Evolutionary conservation across 2,888 invertebrate species (phyloP).

Genomic region (Amblyteles armatorius): DNA sequence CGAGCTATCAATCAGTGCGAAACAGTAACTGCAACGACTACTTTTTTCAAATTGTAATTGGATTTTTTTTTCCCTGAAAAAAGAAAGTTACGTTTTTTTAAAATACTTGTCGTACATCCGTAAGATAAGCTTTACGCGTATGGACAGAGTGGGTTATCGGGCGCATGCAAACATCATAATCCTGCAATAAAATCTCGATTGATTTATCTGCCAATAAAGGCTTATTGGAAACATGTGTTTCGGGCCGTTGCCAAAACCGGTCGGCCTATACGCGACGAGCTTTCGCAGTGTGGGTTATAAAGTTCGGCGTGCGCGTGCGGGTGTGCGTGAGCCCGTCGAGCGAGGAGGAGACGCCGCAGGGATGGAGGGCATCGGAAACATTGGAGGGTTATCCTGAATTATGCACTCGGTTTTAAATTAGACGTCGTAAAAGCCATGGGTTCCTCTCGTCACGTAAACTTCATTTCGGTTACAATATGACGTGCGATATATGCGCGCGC

Average conservation of each 20-base stretch:
- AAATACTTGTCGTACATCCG: not conserved
- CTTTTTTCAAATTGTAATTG: not conserved
- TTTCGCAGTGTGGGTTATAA: conserved; percentile 26
- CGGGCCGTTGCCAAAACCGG: conserved; percentile 80
- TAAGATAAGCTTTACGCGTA: not conserved
- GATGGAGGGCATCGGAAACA: conserved; percentile 54
- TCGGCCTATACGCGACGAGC: conserved; percentile 63
- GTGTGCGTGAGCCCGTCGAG: conserved; percentile 20
- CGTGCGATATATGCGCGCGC: not conserved
- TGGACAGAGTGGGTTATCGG: conserved; percentile 36
- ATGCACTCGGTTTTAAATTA: conserved; percentile 80
- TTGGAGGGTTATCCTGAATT: conserved; percentile 73
- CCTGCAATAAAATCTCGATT: conserved; percentile 78
- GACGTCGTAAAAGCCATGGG: conserved; percentile 73
- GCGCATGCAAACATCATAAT: conserved; percentile 79
- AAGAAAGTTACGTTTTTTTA: not conserved
- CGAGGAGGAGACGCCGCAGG: conserved; percentile 32
- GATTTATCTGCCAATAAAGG: conserved; percentile 82
- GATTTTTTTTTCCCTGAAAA: not conserved
- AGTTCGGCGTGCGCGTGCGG: not conserved
- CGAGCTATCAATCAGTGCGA: not conserved
- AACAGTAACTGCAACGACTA: not conserved
- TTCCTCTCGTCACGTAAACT: conserved; percentile 39
- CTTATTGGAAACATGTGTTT: conserved; percentile 82
- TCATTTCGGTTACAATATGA: conserved; percentile 46